These are phyloP conservation scores for Cataglyphis hispanica DNA, from an alignment of 1,140 invertebrate genomes.

Conservation along the genomic window DNA sequence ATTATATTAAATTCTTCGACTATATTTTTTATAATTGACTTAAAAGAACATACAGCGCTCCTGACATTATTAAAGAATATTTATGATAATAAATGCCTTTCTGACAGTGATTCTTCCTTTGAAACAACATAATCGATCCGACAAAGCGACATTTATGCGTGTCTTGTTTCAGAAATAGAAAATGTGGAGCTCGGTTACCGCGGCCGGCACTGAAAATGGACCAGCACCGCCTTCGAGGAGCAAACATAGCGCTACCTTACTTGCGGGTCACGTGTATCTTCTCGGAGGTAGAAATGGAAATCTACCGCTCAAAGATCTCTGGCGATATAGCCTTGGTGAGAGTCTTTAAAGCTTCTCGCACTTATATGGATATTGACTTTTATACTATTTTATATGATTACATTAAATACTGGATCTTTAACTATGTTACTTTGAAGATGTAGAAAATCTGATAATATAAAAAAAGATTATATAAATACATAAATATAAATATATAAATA, in stretches of 20 bases:
- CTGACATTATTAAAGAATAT: not conserved
- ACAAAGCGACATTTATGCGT: not conserved
- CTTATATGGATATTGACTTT: not conserved
- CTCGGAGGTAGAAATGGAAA: slow-evolving; percentile 94
- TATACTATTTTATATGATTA: no score
- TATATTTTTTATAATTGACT: not conserved
- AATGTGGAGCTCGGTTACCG: slow-evolving; percentile 89
- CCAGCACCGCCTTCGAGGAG: slow-evolving; percentile 90
- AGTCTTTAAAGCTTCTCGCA: slow-evolving; percentile 78
- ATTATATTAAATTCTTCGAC: slow-evolving; percentile 47
- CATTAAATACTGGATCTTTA: not conserved
- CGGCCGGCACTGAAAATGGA: slow-evolving; percentile 86
- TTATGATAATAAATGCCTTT: not conserved
- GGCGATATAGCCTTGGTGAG: slow-evolving; percentile 93
- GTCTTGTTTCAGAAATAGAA: slow-evolving; percentile 72
- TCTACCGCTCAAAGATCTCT: slow-evolving; percentile 93
- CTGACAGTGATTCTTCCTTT: not conserved
- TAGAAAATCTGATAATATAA: not conserved
- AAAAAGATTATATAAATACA: slow-evolving; percentile 26
- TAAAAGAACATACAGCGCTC: not conserved
- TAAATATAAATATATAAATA: no score
- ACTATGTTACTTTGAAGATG: no score
- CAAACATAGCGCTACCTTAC: slow-evolving; percentile 93
- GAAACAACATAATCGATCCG: not conserved
- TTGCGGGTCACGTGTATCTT: slow-evolving; percentile 92